A percentile compares a stretch with the other conserved stretches of the same genome.
Evolutionary conservation across 2,113 vertebrate species (phyloP).

Genomic region (Leptobrachium ailaonicum): DNA sequence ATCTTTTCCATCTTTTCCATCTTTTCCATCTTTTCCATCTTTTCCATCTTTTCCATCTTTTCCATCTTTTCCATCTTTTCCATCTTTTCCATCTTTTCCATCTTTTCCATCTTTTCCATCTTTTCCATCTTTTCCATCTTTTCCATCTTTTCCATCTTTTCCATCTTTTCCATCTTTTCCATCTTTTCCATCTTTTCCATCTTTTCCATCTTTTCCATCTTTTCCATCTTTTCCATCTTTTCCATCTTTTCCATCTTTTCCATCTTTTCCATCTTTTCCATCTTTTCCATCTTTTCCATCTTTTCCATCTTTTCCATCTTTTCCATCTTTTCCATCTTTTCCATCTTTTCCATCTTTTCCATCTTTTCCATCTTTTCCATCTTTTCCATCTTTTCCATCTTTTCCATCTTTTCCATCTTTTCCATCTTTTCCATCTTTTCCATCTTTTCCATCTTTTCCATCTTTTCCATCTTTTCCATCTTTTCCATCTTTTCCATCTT

Average conservation of each 20-base stretch:
- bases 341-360: constrained; percentile 77
- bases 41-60: constrained; percentile 76
- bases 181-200: constrained; percentile 75
- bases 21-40: constrained; percentile 72
- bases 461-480: constrained; percentile 74
- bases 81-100: constrained; percentile 70
- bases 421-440: constrained; percentile 77
- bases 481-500: constrained; percentile 70
- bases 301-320: constrained; percentile 72
- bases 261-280: constrained; percentile 76
- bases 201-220: constrained; percentile 73
- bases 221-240: constrained; percentile 73
- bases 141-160: constrained; percentile 71
- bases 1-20: constrained; percentile 71
- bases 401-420: constrained; percentile 71
- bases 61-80: constrained; percentile 72
- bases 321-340: constrained; percentile 70
- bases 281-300: constrained; percentile 74
- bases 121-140: constrained; percentile 75
- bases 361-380: constrained; percentile 73
- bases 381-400: constrained; percentile 72
- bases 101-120: constrained; percentile 75
- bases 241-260: constrained; percentile 71
- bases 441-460: constrained; percentile 73
- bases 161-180: constrained; percentile 73